phyloP scores from a whole-genome alignment of 2,888 invertebrate genomes.

The Herminia tarsipennalis region DNA sequence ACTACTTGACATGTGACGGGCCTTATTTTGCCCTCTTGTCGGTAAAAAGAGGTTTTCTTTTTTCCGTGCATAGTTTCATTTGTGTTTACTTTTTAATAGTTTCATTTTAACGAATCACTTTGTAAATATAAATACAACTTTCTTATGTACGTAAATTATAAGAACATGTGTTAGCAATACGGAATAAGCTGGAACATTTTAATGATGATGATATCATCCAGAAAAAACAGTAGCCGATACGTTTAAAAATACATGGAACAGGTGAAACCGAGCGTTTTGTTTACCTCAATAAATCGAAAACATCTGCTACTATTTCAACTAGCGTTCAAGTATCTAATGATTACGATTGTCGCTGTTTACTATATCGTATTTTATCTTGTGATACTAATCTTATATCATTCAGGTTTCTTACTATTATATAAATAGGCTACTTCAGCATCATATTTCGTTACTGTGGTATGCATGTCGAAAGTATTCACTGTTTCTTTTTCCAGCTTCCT shows the following conservation, averaged over 20 bases:
- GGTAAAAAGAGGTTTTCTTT: too few species aligned
- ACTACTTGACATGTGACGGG: too few species aligned
- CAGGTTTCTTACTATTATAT: background rate
- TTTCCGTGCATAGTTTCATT: too few species aligned
- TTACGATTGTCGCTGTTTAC: slow-evolving; percentile 24
- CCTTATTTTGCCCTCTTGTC: too few species aligned
- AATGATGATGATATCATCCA: slow-evolving; percentile 59
- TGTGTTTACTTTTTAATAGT: background rate
- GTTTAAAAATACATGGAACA: slow-evolving; percentile 64
- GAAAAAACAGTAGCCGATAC: slow-evolving; percentile 46
- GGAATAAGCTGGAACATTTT: slow-evolving; percentile 36
- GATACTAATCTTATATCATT: background rate
- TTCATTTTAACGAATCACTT: too few species aligned
- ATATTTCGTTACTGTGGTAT: too few species aligned
- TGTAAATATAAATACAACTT: slow-evolving; percentile 21
- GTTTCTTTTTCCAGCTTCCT: too few species aligned
- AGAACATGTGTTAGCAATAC: slow-evolving; percentile 24
- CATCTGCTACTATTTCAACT: slow-evolving; percentile 52
- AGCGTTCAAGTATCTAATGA: slow-evolving; percentile 24
- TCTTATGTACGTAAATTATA: slow-evolving; percentile 26
- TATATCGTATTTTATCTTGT: slow-evolving; percentile 3
- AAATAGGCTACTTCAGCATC: background rate
- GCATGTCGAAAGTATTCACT: too few species aligned
- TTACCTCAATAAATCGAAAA: slow-evolving; percentile 56
- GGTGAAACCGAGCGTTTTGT: slow-evolving; percentile 60